phyloP scores from a whole-genome alignment of 2,113 vertebrate species.

The Talpa occidentalis region DNA sequence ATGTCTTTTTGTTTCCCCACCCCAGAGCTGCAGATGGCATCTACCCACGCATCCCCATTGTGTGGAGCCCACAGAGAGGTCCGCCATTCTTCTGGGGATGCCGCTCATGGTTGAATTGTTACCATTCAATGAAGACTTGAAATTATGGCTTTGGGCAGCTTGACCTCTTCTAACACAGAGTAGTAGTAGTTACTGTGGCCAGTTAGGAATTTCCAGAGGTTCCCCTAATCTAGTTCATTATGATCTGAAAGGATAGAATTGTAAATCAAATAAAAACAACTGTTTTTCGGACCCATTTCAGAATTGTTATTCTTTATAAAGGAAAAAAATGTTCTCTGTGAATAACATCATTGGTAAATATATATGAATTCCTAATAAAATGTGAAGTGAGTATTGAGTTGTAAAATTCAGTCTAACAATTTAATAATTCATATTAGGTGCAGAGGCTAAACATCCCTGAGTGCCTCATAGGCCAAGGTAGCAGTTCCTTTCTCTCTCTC shows the following conservation, averaged over 20 bases:
- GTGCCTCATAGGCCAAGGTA: background rate
- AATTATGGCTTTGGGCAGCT: slow-evolving; percentile 82
- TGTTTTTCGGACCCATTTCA: background rate
- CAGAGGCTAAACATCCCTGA: background rate
- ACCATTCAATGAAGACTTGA: slow-evolving; percentile 86
- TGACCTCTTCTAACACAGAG: slow-evolving; percentile 82
- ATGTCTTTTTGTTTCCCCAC: slow-evolving; percentile 89
- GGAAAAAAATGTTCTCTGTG: background rate
- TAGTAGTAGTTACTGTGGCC: slow-evolving; percentile 55
- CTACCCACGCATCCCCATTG: slow-evolving; percentile 96
- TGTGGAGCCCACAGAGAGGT: slow-evolving; percentile 87
- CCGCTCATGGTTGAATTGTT: slow-evolving; percentile 79
- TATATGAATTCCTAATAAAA: slow-evolving; percentile 28
- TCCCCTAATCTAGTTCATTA: slow-evolving; percentile 53
- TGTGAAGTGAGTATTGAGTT: slow-evolving; percentile 6
- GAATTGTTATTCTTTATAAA: slow-evolving; percentile 19
- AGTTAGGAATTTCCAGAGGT: slow-evolving; percentile 73
- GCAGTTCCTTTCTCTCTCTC: background rate
- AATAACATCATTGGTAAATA: background rate
- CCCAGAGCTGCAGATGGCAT: slow-evolving; percentile 93
- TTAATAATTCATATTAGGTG: background rate
- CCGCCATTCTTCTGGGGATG: slow-evolving; percentile 83
- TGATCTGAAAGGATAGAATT: slow-evolving; percentile 61
- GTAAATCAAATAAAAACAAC: slow-evolving; percentile 59
- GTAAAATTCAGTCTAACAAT: slow-evolving; percentile 28